Percentiles rank a stretch among this genome's conserved stretches.
Conservation (phyloP, 2,888 invertebrate species). For the Alloscopus bannaensis region DNA sequence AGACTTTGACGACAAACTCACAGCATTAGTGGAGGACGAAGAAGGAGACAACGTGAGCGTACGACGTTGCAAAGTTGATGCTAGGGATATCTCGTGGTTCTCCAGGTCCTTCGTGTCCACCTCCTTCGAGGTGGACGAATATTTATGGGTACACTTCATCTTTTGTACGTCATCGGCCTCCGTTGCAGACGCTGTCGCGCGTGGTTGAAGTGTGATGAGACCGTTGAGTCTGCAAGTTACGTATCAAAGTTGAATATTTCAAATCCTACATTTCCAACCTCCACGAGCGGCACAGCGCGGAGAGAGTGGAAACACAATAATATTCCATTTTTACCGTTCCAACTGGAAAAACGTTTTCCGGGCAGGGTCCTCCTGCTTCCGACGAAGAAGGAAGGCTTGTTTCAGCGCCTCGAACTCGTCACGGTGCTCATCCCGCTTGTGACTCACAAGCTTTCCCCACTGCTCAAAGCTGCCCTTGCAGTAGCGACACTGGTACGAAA, state of each 20-base stretch:
- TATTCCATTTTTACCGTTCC: constrained; percentile 3
- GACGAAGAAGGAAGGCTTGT: constrained; percentile 27
- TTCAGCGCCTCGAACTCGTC: constrained; percentile 52
- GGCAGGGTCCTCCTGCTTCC: constrained; percentile 26
- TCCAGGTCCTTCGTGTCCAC: constrained; percentile 50
- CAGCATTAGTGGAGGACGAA: constrained; percentile 1
- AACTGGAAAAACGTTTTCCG: not conserved
- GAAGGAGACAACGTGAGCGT: constrained; percentile 34
- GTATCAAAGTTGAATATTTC: too few species aligned
- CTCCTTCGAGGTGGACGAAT: not conserved
- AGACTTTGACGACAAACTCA: not conserved
- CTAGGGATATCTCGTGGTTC: constrained; percentile 43
- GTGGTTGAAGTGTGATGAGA: too few species aligned
- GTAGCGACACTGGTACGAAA: constrained; percentile 56
- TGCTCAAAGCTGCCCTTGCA: constrained; percentile 51
- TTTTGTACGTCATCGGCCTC: too few species aligned
- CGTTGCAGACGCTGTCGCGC: too few species aligned
- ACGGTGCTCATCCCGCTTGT: constrained; percentile 43
- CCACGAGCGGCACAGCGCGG: too few species aligned
- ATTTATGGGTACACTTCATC: too few species aligned
- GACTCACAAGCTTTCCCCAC: constrained; percentile 50
- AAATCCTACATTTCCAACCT: too few species aligned
- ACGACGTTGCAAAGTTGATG: too few species aligned
- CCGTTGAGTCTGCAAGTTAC: too few species aligned
- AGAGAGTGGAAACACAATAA: too few species aligned